Evolutionary conservation across 2,797 vertebrate genomes (phyloP), one percentile per base, ranked within the genome.

Genomic region (Xiphophorus birchmanni): DNA sequence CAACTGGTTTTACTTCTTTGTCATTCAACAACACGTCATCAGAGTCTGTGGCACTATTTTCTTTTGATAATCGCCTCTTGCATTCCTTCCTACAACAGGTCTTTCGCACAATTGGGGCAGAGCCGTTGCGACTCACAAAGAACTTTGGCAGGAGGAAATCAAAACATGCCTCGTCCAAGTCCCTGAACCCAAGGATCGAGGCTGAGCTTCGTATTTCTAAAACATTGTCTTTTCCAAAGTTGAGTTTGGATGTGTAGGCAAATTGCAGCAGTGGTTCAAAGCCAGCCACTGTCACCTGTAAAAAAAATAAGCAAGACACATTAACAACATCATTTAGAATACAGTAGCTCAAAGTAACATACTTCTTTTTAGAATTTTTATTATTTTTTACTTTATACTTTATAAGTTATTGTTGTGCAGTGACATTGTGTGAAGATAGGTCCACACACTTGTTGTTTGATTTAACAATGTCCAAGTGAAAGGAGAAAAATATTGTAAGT

Each of bases 251-350:
- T 2, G 97, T 98, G 94, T 99, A 99, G 73, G 97, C 97, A 92
- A 99, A 99, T 76, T 97, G 96, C 88, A 99, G 95, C 84, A 99
- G 91, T 65, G 98, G 97, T 79, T 97, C 96, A 89, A 99, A 99
- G 83, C 98, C 98, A 87, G 96, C 96, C 48, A 93, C 94, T 2
- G 97, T 97, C 81, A 99, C 97, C 98, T 99, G 85, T 45, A 35
- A 82, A 76, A 76, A 84, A 42, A 83, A 4, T 1, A 88, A 45
- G 86, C 13, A 0, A 79, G 13, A 79, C 29, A 56, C 11, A 82
- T 79, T 21, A 83, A 52, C 35, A 75, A 26, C 40, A 35, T 37
- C 23, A 23, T 60, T 73, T 73, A 7, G 6, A 42, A 47, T 18
- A 47, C 26, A 47, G n/a, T 9, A 47, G 6, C 13, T 17, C 7